phyloP scores from a whole-genome alignment of 2,888 invertebrate genomes.

The Orthosia gracilis region DNA sequence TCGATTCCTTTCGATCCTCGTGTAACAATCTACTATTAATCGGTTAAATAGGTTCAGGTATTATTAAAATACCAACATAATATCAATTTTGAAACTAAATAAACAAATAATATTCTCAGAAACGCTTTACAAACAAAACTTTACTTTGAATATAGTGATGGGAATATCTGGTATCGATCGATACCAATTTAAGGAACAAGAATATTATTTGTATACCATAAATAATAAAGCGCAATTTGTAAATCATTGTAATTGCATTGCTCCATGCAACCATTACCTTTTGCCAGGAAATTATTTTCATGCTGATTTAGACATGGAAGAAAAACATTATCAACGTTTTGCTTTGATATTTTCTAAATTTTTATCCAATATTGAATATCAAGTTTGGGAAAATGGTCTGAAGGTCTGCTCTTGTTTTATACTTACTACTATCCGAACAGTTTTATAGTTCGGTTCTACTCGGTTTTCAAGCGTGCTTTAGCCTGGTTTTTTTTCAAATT shows the following conservation, averaged over 20 bases:
- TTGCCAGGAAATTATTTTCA: not conserved
- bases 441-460: not conserved
- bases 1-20: too few species aligned
- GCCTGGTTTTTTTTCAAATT: not conserved
- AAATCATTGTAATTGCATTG: not conserved
- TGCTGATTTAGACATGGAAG: not conserved
- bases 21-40: too few species aligned
- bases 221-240: not conserved
- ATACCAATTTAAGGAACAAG: slow-evolving; percentile 6
- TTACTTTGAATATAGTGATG: not conserved
- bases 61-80: not conserved
- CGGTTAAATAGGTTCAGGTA: not conserved
- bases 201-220: too few species aligned
- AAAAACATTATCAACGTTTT: not conserved
- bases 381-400: not conserved
- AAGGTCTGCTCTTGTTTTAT: not conserved
- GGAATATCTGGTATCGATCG: slow-evolving; percentile 9
- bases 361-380: not conserved
- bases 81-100: not conserved
- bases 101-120: not conserved
- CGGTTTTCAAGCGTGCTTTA: too few species aligned
- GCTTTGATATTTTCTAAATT: too few species aligned
- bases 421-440: not conserved
- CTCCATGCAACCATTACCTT: not conserved
- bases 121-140: too few species aligned